Percentiles rank a stretch among this genome's conserved stretches.
Conservation (phyloP, 2,797 vertebrate species). For the Anisognathus igniventris region DNA sequence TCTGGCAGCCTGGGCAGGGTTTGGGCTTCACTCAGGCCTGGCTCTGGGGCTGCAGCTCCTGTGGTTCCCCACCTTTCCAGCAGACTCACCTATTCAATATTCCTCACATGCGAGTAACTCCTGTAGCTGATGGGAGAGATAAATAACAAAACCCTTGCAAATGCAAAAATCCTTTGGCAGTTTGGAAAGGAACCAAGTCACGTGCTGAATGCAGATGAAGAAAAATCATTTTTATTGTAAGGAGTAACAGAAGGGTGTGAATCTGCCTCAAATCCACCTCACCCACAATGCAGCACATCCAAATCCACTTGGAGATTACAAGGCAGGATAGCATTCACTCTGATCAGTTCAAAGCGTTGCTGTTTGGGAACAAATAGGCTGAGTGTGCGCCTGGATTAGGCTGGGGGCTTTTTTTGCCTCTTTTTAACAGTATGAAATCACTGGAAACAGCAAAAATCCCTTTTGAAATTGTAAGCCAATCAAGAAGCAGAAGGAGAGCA, state of each 20-base stretch:
- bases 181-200: constrained; percentile 12
- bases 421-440: not conserved
- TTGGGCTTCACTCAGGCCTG: fast-evolving
- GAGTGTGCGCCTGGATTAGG: not conserved
- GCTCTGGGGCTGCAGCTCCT: not conserved
- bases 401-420: not conserved
- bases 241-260: constrained; percentile 5
- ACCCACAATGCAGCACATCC: not conserved
- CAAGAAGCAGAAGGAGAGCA: not conserved
- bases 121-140: not conserved
- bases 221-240: constrained; percentile 23
- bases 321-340: not conserved
- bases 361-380: not conserved
- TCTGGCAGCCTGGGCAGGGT: not conserved
- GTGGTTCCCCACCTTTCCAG: not conserved
- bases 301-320: not conserved
- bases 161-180: not conserved
- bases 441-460: not conserved
- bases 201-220: constrained; percentile 35
- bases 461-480: not conserved
- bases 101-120: not conserved
- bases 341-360: not conserved
- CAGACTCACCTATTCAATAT: not conserved
- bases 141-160: constrained; percentile 13
- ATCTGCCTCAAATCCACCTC: not conserved